Percentiles rank a stretch among this genome's conserved stretches.
Conservation (phyloP, 2,797 vertebrate species). For the Lepilemur septentrionalis region DNA sequence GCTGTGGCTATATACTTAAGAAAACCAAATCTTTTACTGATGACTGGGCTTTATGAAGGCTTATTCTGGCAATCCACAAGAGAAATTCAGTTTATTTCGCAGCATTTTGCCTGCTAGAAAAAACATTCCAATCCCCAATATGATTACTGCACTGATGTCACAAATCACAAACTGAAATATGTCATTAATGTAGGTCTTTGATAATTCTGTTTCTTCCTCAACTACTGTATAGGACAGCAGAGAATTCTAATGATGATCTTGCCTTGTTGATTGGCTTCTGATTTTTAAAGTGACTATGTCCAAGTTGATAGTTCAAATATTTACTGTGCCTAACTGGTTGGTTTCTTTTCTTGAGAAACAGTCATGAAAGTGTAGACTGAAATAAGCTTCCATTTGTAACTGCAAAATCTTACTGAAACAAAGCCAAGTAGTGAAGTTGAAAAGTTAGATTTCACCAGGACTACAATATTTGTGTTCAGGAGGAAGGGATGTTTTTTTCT, state of each 20-base stretch:
- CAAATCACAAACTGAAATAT: slow-evolving; percentile 12
- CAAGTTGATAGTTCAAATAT: background rate
- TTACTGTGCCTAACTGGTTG: background rate
- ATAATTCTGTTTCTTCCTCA: background rate
- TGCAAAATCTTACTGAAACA: background rate
- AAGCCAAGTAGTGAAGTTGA: background rate
- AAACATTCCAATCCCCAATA: background rate
- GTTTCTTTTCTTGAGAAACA: background rate
- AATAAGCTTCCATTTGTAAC: background rate
- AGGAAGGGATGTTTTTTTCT: slow-evolving; percentile 4
- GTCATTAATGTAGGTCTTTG: background rate
- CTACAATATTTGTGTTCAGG: slow-evolving; percentile 3
- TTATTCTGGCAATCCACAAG: slow-evolving; percentile 8
- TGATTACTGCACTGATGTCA: background rate
- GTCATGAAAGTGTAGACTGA: background rate
- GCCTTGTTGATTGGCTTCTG: background rate
- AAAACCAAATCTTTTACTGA: background rate
- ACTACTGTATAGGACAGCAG: background rate
- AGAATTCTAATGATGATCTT: slow-evolving; percentile 1
- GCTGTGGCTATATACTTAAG: background rate
- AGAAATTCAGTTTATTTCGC: slow-evolving; percentile 37
- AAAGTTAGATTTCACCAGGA: background rate
- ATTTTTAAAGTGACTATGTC: background rate
- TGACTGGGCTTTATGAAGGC: background rate
- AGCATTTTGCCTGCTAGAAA: background rate